phyloP scores from a whole-genome alignment of 2,888 invertebrate genomes.

The Cheilosia scutellata region DNA sequence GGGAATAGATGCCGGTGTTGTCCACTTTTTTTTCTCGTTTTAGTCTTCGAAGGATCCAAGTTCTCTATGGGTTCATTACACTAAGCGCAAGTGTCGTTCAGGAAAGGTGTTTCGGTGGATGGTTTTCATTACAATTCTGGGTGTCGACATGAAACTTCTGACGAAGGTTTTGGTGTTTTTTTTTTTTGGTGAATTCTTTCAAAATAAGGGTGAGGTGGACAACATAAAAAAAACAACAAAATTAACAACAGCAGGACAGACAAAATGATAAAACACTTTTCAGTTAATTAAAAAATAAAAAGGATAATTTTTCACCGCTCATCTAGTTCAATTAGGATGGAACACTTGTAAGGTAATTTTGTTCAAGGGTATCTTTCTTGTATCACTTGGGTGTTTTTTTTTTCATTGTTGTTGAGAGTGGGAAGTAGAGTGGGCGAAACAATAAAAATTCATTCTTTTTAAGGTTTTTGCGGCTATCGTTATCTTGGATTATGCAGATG shows the following conservation, averaged over 20 bases:
- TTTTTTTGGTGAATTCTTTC: slow-evolving; percentile 16
- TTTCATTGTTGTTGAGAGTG: neutral
- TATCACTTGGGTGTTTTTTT: slow-evolving; percentile 4
- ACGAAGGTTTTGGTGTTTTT: slow-evolving; percentile 63
- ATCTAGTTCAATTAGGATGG: slow-evolving; percentile 77
- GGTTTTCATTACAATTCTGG: slow-evolving; percentile 70
- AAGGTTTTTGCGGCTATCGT: slow-evolving; percentile 49
- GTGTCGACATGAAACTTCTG: slow-evolving; percentile 71
- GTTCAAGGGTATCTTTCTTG: slow-evolving; percentile 64
- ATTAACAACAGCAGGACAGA: slow-evolving; percentile 60
- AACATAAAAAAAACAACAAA: slow-evolving; percentile 59
- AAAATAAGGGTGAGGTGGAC: slow-evolving; percentile 44
- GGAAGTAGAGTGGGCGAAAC: slow-evolving; percentile 16
- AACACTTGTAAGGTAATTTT: slow-evolving; percentile 78
- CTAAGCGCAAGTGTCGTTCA: slow-evolving; percentile 73
- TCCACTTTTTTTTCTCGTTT: slow-evolving; percentile 60
- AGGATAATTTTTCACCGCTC: slow-evolving; percentile 78
- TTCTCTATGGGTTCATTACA: slow-evolving; percentile 73
- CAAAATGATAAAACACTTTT: slow-evolving; percentile 76
- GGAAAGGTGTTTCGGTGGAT: slow-evolving; percentile 76
- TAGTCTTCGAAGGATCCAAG: slow-evolving; percentile 32
- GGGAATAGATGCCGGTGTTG: slow-evolving; percentile 76
- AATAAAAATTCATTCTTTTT: slow-evolving; percentile 28
- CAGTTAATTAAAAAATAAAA: slow-evolving; percentile 78
- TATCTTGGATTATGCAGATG: slow-evolving; percentile 72